Evolutionary conservation across 2,797 vertebrate species (phyloP).

Genomic region (Galago senegalensis): DNA sequence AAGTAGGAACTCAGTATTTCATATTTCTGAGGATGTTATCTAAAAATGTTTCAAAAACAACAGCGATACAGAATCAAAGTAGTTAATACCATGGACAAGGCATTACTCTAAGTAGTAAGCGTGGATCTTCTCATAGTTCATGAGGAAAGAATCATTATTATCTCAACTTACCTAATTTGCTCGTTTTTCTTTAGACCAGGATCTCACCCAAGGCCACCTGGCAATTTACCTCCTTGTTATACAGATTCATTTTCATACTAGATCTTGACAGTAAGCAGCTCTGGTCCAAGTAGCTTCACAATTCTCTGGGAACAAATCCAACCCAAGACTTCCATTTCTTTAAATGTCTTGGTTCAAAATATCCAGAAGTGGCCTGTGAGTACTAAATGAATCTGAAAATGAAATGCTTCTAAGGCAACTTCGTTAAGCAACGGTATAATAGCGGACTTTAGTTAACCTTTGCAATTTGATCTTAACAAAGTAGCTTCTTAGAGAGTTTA

Average conservation of each 20-base stretch:
- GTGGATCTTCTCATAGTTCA: not conserved
- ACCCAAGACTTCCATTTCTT: not conserved
- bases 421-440: not conserved
- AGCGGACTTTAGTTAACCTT: not conserved
- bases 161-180: not conserved
- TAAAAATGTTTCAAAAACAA: not conserved
- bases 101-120: not conserved
- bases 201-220: not conserved
- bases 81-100: not conserved
- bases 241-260: not conserved
- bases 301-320: not conserved
- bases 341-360: slow-evolving; percentile 8
- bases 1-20: not conserved
- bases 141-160: not conserved
- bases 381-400: not conserved
- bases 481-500: not conserved
- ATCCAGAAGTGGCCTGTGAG: not conserved
- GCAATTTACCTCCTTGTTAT: not conserved
- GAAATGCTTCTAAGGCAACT: slow-evolving; percentile 1
- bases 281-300: not conserved
- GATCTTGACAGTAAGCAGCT: not conserved
- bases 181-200: not conserved
- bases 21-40: not conserved
- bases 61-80: not conserved
- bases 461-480: not conserved